Conservation (phyloP, 2,797 vertebrate genomes). For the Nasua narica region DNA sequence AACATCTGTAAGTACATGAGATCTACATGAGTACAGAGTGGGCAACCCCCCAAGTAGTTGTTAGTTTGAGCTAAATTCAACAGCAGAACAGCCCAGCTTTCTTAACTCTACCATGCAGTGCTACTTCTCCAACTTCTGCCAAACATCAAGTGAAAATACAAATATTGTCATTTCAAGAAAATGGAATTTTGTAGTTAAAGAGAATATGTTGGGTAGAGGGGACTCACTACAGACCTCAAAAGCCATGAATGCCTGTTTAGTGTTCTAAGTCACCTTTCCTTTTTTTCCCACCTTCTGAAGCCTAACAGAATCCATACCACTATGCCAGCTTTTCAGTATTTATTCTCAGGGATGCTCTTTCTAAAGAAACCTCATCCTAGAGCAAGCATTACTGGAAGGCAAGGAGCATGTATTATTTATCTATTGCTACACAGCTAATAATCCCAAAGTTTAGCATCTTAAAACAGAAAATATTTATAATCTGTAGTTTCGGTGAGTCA, state of each 20-base stretch:
- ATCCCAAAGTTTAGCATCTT: neutral
- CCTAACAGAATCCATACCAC: neutral
- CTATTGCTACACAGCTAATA: neutral
- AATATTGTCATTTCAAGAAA: slow-evolving; percentile 56
- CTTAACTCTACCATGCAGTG: neutral
- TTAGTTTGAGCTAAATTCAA: neutral
- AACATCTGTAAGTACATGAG: neutral
- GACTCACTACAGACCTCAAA: slow-evolving; percentile 37
- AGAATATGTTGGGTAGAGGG: slow-evolving; percentile 50
- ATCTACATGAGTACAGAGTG: neutral
- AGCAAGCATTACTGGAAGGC: neutral
- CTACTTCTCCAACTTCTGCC: slow-evolving; percentile 49
- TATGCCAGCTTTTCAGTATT: neutral
- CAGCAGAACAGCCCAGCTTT: neutral
- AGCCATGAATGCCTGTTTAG: neutral
- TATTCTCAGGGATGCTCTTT: neutral
- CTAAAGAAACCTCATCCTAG: neutral
- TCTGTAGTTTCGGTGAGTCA: neutral
- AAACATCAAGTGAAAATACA: slow-evolving; percentile 68
- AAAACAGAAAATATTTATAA: neutral
- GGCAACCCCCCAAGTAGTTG: neutral
- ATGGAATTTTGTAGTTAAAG: slow-evolving; percentile 65
- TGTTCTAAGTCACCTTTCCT: neutral
- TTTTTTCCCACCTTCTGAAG: neutral
- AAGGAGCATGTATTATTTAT: neutral